phyloP scores from a whole-genome alignment of 2,113 vertebrate genomes.

The Pomatostomus ruficeps region DNA sequence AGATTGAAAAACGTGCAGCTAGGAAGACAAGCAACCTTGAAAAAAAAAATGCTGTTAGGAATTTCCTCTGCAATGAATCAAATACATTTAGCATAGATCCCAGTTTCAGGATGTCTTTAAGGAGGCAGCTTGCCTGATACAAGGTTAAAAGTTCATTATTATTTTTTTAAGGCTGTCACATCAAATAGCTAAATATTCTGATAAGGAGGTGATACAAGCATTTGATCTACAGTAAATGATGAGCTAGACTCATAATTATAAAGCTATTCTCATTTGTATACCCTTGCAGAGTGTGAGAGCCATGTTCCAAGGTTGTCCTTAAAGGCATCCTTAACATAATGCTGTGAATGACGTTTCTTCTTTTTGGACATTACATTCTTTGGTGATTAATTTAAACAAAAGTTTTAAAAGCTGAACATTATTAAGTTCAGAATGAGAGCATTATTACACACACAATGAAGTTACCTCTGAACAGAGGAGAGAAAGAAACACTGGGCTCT shows the following conservation, averaged over 20 bases:
- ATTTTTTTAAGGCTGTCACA: neutral
- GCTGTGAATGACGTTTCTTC: neutral
- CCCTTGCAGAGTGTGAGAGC: neutral
- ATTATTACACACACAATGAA: constrained; percentile 4
- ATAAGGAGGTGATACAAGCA: neutral
- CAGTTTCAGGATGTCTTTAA: neutral
- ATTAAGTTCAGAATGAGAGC: neutral
- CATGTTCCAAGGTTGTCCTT: neutral
- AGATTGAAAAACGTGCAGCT: neutral
- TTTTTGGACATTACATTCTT: neutral
- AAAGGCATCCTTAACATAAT: neutral
- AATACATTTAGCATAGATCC: neutral
- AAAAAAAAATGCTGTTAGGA: neutral
- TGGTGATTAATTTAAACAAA: neutral
- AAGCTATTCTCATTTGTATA: neutral
- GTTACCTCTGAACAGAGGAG: neutral
- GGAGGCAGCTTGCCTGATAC: neutral
- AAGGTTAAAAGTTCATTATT: constrained; percentile 60
- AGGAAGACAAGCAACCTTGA: neutral
- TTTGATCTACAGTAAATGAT: neutral
- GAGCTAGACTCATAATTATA: neutral
- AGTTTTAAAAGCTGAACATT: constrained; percentile 12
- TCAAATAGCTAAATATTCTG: neutral
- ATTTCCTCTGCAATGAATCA: neutral
- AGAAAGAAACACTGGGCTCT: neutral